Conservation (phyloP, 2,113 vertebrate genomes). For the Poecilia latipinna region DNA sequence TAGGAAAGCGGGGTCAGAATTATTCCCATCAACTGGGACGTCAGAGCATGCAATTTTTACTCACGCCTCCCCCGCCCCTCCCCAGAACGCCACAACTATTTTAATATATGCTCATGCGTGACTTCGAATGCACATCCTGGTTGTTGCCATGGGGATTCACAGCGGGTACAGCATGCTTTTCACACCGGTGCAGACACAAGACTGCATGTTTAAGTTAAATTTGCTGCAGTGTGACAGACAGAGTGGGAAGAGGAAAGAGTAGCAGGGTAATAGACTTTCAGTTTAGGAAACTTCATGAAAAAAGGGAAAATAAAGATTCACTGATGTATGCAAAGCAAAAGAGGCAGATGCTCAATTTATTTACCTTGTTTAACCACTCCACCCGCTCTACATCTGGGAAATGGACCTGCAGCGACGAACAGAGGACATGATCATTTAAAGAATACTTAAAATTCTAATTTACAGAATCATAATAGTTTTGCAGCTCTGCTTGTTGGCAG, state of each 20-base stretch:
- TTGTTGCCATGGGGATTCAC: conserved; percentile 43
- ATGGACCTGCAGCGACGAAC: conserved; percentile 84
- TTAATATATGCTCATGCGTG: not conserved
- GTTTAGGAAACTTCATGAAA: conserved; percentile 19
- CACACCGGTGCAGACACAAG: conserved; percentile 10
- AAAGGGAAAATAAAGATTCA: conserved; percentile 25
- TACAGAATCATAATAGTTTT: not conserved
- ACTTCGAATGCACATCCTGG: conserved; percentile 32
- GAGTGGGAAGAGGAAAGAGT: conserved; percentile 11
- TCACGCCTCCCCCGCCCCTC: too few relatives aligned
- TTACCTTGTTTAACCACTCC: conserved; percentile 99
- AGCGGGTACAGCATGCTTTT: conserved; percentile 26
- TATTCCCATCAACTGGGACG: conserved; percentile 5
- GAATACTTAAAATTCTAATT: not conserved
- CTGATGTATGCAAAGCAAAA: conserved; percentile 12
- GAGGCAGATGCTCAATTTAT: conserved; percentile 6
- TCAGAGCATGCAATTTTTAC: conserved; percentile 25
- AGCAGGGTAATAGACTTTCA: conserved; percentile 14
- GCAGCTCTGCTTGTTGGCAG: too few relatives aligned
- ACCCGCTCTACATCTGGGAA: conserved; percentile 96
- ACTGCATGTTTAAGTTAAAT: conserved; percentile 33
- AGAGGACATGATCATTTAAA: conserved; percentile 19
- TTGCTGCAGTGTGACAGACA: conserved; percentile 33
- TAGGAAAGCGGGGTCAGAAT: conserved; percentile 16
- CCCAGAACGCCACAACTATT: not conserved